Percentiles rank a stretch among this genome's conserved stretches.
Conservation (phyloP, 2,113 vertebrate genomes). For the Cacatua alba region DNA sequence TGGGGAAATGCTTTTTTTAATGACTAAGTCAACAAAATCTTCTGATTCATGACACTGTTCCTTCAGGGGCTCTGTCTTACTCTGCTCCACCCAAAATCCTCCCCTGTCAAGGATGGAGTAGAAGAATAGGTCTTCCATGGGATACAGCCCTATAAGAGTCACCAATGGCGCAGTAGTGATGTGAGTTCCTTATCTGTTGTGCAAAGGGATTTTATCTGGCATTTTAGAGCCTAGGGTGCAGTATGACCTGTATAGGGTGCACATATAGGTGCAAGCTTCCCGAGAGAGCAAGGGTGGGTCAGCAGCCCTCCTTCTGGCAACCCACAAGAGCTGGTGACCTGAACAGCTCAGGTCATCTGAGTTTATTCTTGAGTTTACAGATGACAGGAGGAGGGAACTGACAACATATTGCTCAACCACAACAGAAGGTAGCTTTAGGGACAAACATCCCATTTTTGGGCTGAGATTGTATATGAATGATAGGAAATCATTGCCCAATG, state of each 20-base stretch:
- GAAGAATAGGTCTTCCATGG: background rate
- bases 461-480: background rate
- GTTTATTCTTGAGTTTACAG: background rate
- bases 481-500: background rate
- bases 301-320: background rate
- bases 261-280: background rate
- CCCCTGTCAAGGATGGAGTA: background rate
- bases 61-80: background rate
- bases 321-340: background rate
- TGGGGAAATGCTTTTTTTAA: background rate
- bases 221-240: background rate
- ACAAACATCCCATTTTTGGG: background rate
- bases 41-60: background rate
- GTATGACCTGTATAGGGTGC: background rate
- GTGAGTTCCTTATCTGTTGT: background rate
- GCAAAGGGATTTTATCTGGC: background rate
- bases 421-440: background rate
- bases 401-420: background rate
- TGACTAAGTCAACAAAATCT: background rate
- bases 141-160: background rate
- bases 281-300: background rate
- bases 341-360: background rate
- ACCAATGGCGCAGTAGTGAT: rapidly evolving
- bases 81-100: background rate
- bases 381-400: background rate